A percentile compares a stretch with the other conserved stretches of the same genome.
phyloP scores from a whole-genome alignment of 2,113 vertebrate genomes.

The Phaethornis superciliosus region DNA sequence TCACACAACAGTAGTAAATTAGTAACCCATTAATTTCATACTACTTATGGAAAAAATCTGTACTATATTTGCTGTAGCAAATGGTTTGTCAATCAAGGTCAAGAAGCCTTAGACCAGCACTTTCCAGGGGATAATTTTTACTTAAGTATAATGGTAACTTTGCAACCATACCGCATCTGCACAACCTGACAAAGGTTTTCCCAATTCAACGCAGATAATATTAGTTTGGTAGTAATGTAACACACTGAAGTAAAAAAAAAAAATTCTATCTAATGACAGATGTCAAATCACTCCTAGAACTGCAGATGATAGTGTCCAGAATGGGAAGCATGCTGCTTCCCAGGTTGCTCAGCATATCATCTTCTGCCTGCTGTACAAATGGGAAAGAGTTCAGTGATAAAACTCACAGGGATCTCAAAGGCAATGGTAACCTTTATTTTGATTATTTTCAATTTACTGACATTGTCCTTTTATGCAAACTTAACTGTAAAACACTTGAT shows the following conservation, averaged over 20 bases:
- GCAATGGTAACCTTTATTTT: conserved; percentile 74
- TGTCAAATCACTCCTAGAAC: no score
- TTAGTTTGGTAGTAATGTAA: no score
- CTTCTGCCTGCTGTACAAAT: background rate
- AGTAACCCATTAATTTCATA: background rate
- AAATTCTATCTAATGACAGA: no score
- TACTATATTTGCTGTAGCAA: background rate
- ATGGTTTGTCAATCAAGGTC: background rate
- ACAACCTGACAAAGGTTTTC: no score
- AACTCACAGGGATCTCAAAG: conserved; percentile 16
- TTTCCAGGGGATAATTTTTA: no score
- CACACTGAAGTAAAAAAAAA: no score
- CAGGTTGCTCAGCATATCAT: accelerated
- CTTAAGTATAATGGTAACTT: no score
- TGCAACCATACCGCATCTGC: no score
- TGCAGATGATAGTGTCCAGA: no score
- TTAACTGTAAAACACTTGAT: conserved; percentile 69
- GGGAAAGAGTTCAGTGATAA: background rate
- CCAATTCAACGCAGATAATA: no score
- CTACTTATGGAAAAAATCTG: background rate
- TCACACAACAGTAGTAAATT: background rate
- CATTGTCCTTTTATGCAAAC: conserved; percentile 61
- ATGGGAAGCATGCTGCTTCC: background rate
- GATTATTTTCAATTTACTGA: conserved; percentile 56
- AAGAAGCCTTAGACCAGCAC: background rate